Base-by-base conservation (phyloP, 2,888 invertebrate species). In the Cartodere bifasciata region DNA sequence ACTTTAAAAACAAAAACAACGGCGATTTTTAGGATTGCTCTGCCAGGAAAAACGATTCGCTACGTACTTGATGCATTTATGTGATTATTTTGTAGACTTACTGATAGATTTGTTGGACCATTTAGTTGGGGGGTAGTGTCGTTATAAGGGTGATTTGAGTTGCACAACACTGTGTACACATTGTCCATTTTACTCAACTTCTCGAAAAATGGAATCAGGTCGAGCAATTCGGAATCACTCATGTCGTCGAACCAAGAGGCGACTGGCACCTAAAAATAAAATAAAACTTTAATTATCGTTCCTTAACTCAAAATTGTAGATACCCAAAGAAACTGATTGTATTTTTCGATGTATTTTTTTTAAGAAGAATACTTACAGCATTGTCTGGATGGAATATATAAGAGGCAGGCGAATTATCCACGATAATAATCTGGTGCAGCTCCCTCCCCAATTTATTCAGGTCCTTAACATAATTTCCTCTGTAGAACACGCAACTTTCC, bases 311-410 rank as follows among this genome's bases (percentile, higher is more conserved):
- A n/a, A n/a, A n/a, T n/a, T n/a, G n/a, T n/a, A n/a, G n/a, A n/a
- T n/a, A n/a, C 4, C 16, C 23, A 12, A 10, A 16, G 10, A 10
- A 16, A 24, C 12, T 15, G 13, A 30, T 9, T 16, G 14, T 13
- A 23, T 20, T 12, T 10, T 23, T 5, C 5, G 23, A 10, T 5
- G 23, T 10, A n/a, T 17, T 17, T 17, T 17, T 17, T 17, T 17
- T 9, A 17, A n/a, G n/a, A n/a, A n/a, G n/a, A n/a, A n/a, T n/a
- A 77, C 86, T 81, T 64, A 98, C 95, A 64, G 97, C 97, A 70
- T 98, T 98, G 63, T 97, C 94, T 56, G 97, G 97, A 76, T 98
- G 98, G 82, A 99, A 99, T 71, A 97, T 92, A 65, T 99, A 98
- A 45, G 94, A 94, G 55, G 95, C 95, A 52, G 98, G 98, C 53